phyloP scores from a whole-genome alignment of 2,888 invertebrate species.

The Calephelis perditalis region DNA sequence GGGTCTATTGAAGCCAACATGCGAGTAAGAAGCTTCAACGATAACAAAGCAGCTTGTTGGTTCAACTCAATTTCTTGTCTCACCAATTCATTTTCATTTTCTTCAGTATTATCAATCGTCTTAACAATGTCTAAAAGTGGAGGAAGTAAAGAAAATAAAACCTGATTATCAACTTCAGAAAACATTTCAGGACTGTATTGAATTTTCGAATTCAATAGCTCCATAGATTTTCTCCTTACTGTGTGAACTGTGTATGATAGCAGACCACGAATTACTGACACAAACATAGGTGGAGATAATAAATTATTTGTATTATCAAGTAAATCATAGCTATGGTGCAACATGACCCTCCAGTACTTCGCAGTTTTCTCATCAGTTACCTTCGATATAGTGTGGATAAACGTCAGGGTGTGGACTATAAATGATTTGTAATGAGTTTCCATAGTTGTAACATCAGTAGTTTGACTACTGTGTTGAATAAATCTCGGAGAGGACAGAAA shows the following conservation, averaged over 20 bases:
- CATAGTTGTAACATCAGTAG: constrained; percentile 68
- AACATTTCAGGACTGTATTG: constrained; percentile 82
- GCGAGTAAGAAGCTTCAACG: constrained; percentile 89
- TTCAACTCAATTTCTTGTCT: constrained; percentile 81
- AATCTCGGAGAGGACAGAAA: constrained; percentile 84
- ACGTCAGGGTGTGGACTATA: constrained; percentile 82
- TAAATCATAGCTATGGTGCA: constrained; percentile 87
- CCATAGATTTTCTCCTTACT: constrained; percentile 89
- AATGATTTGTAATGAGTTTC: constrained; percentile 82
- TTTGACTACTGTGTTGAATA: constrained; percentile 80
- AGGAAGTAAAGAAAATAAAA: constrained; percentile 79
- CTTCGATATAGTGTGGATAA: constrained; percentile 82
- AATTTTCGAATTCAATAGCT: constrained; percentile 89
- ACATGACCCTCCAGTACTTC: constrained; percentile 90
- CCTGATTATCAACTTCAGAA: constrained; percentile 62
- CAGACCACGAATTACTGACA: constrained; percentile 86
- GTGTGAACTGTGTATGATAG: constrained; percentile 83
- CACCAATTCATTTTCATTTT: constrained; percentile 42
- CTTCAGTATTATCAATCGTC: constrained; percentile 61
- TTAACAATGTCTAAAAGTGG: constrained; percentile 80
- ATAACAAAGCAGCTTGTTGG: constrained; percentile 89
- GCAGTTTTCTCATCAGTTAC: constrained; percentile 80
- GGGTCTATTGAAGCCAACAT: constrained; percentile 82
- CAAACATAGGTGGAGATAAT: constrained; percentile 87
- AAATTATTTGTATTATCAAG: constrained; percentile 89